Conservation (phyloP, 2,797 vertebrate genomes). For the Coranthus polyacanthus region DNA sequence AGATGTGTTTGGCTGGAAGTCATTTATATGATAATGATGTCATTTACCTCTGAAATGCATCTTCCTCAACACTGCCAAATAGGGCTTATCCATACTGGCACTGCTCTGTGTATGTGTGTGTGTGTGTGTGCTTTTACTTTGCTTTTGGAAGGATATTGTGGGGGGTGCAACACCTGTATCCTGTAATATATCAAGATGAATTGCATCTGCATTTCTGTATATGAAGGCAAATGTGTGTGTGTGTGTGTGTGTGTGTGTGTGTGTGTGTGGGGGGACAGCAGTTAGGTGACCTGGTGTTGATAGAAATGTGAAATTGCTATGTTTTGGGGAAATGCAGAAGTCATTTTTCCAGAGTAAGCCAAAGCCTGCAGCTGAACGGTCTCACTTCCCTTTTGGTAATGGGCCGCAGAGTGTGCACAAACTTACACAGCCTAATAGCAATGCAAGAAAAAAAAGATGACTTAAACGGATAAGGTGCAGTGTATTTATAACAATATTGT, state of each 20-base stretch:
- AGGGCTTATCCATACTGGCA: slow-evolving; percentile 76
- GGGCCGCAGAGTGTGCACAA: not conserved
- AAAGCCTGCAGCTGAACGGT: slow-evolving; percentile 25
- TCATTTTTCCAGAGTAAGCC: slow-evolving; percentile 47
- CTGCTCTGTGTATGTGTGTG: slow-evolving; percentile 31
- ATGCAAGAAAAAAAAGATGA: too few relatives aligned
- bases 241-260: slow-evolving; percentile 14
- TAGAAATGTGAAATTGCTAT: slow-evolving; percentile 56
- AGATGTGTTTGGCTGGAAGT: slow-evolving; percentile 87
- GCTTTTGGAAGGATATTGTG: slow-evolving; percentile 33
- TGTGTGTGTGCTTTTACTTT: slow-evolving; percentile 32
- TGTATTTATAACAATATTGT: too few relatives aligned
- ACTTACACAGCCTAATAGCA: too few relatives aligned
- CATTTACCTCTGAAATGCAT: slow-evolving; percentile 88
- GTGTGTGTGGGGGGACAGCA: not conserved
- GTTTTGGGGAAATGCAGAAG: slow-evolving; percentile 56
- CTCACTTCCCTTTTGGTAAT: slow-evolving; percentile 43
- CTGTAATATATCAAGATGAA: slow-evolving; percentile 67
- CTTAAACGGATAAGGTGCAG: too few relatives aligned
- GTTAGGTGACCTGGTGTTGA: slow-evolving; percentile 36
- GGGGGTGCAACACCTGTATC: slow-evolving; percentile 56
- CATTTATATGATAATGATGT: slow-evolving; percentile 90
- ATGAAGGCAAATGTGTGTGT: not conserved
- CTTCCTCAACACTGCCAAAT: slow-evolving; percentile 81
- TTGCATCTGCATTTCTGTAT: slow-evolving; percentile 44